A percentile compares a stretch with the other conserved stretches of the same genome.
Conservation (phyloP, 2,888 invertebrate genomes). For the Podotricha telesiphe region DNA sequence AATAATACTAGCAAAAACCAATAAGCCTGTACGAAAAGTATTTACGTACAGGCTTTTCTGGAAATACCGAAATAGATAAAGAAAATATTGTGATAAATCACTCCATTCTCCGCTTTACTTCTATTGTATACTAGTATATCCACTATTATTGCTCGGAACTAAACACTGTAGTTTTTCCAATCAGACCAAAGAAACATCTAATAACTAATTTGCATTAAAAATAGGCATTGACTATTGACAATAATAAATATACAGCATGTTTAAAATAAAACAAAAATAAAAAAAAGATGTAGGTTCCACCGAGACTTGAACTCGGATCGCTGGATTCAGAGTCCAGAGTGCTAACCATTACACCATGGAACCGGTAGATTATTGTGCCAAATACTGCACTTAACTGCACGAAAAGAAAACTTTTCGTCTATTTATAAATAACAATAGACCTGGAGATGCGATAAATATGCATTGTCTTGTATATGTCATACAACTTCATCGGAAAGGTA, state of each 20-base stretch:
- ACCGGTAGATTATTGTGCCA: slow-evolving; percentile 50
- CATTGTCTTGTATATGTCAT: too few species aligned
- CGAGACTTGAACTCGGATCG: slow-evolving; percentile 92
- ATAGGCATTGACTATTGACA: not conserved
- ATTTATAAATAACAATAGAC: too few species aligned
- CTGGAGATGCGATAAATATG: too few species aligned
- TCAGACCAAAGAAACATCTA: not conserved
- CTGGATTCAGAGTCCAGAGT: slow-evolving; percentile 92
- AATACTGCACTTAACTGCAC: not conserved
- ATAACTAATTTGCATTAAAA: not conserved
- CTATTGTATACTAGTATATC: too few species aligned
- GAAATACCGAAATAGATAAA: too few species aligned
- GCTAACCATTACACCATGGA: slow-evolving; percentile 88
- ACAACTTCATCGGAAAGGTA: too few species aligned
- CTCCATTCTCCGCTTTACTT: not conserved
- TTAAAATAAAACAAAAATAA: not conserved
- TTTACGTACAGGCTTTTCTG: too few species aligned
- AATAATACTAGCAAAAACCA: too few species aligned
- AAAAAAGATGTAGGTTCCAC: slow-evolving; percentile 83
- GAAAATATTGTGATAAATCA: not conserved
- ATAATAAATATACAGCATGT: not conserved
- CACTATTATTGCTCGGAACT: not conserved
- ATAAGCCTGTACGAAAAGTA: too few species aligned
- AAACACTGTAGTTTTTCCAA: not conserved
- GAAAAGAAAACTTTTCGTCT: too few species aligned